A percentile compares a stretch with the other conserved stretches of the same genome.
These are phyloP conservation scores for Catharus ustulatus DNA, from an alignment of 2,797 vertebrate species.

Conservation along the genomic window DNA sequence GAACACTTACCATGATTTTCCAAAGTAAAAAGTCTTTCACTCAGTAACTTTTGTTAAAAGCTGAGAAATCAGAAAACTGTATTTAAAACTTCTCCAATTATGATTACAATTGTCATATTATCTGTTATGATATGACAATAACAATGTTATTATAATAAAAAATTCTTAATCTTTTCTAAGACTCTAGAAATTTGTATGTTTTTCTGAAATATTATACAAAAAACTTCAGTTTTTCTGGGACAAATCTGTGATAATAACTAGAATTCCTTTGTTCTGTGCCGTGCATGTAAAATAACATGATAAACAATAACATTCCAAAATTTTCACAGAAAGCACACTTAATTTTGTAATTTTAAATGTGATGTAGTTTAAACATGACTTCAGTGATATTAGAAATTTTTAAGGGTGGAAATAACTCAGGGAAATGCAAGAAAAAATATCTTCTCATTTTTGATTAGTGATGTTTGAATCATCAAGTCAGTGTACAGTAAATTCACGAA, in stretches of 20 bases:
- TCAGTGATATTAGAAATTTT: background rate
- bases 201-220: background rate
- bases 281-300: background rate
- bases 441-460: background rate
- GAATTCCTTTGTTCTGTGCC: background rate
- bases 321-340: background rate
- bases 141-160: background rate
- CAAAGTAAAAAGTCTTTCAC: background rate
- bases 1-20: background rate
- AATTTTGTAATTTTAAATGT: background rate
- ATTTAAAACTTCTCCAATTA: background rate
- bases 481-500: too few relatives aligned
- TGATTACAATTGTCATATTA: too few relatives aligned
- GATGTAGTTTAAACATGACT: background rate
- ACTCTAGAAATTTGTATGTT: background rate
- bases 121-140: background rate
- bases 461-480: background rate
- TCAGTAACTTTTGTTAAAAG: background rate
- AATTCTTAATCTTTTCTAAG: background rate
- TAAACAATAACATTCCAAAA: background rate
- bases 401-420: background rate
- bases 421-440: background rate
- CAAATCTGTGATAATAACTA: background rate
- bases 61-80: background rate
- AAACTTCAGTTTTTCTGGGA: rapidly evolving